Evolutionary conservation across 1,140 invertebrate species (phyloP).

Genomic region (Zaprionus taronus): DNA sequence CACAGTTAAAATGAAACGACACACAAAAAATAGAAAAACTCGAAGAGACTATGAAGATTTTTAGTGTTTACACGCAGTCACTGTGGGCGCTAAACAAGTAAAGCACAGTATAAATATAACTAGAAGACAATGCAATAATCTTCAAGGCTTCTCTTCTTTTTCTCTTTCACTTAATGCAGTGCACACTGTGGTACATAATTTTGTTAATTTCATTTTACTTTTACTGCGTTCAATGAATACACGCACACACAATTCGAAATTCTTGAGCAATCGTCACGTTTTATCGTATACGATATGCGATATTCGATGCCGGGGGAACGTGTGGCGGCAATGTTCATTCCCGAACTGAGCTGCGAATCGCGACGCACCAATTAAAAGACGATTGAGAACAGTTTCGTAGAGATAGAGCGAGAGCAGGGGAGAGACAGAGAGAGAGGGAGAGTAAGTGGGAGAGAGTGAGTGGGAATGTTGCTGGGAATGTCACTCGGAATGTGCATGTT

Average conservation of each 20-base stretch:
- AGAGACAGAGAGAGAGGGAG: background rate
- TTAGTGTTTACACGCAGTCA: background rate
- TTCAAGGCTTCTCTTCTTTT: too few species aligned
- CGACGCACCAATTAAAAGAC: conserved; percentile 62
- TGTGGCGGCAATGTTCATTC: conserved; percentile 48
- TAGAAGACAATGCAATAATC: background rate
- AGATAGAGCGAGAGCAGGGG: background rate
- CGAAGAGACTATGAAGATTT: background rate
- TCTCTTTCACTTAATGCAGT: background rate
- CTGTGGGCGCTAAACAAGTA: too few species aligned
- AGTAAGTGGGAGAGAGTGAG: background rate
- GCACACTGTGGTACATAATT: background rate
- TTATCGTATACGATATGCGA: conserved; percentile 20
- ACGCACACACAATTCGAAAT: background rate
- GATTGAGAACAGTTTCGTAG: conserved; percentile 44
- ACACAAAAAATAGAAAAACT: background rate
- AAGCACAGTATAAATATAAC: too few species aligned
- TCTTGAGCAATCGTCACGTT: background rate
- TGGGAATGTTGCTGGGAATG: background rate
- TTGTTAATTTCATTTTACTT: background rate
- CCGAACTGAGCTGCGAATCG: conserved; percentile 64
- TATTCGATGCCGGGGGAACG: conserved; percentile 33
- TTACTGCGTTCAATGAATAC: background rate
- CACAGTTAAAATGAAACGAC: too few species aligned
- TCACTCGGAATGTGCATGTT: conserved; percentile 12